Conservation (phyloP, 1,140 invertebrate genomes). For the Gonatopus flavifemur region DNA sequence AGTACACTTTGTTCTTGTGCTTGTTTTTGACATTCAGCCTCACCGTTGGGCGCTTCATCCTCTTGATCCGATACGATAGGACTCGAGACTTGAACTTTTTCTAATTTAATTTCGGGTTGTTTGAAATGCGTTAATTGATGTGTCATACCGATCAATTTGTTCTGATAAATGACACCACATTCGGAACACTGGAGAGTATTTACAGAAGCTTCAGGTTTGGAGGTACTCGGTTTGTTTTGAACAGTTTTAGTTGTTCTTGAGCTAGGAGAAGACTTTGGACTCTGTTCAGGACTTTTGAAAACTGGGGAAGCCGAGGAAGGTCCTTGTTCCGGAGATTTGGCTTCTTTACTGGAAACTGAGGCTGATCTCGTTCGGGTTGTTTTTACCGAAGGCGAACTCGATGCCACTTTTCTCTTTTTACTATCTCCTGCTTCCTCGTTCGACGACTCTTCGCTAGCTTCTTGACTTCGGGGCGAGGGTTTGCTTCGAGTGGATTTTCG, state of each 20-base stretch:
- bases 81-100: too few relatives aligned
- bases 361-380: slow-evolving; percentile 6
- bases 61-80: not conserved
- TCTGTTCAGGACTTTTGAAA: slow-evolving; percentile 1
- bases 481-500: too few relatives aligned
- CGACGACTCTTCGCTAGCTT: slow-evolving; percentile 1
- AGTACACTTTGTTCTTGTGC: not conserved
- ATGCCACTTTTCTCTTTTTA: not conserved
- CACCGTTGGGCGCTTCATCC: slow-evolving; percentile 1
- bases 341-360: slow-evolving; percentile 12
- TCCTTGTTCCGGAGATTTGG: not conserved
- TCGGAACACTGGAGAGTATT: slow-evolving; percentile 25
- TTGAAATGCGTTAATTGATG: slow-evolving; percentile 46
- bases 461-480: too few relatives aligned
- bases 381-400: not conserved
- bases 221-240: not conserved
- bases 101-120: slow-evolving; percentile 36
- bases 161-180: slow-evolving; percentile 39
- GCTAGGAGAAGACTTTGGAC: too few relatives aligned
- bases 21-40: not conserved
- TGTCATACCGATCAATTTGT: slow-evolving; percentile 30
- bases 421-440: not conserved
- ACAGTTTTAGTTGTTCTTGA: too few relatives aligned
- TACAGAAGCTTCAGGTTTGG: not conserved
- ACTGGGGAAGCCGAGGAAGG: not conserved